phyloP scores from a whole-genome alignment of 2,888 invertebrate species.

The Galerucella calmariensis region DNA sequence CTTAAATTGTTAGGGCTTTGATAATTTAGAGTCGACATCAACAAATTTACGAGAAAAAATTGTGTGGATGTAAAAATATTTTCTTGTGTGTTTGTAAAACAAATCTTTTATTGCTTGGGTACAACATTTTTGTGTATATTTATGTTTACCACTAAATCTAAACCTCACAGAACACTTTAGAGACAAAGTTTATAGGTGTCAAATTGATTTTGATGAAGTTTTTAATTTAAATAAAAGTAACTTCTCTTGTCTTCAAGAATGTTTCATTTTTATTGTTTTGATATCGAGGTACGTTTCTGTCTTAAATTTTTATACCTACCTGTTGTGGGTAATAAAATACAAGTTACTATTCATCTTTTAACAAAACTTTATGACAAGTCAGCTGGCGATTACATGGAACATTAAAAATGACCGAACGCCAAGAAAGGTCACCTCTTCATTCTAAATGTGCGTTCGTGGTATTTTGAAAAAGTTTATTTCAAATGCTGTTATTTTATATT shows the following conservation, averaged over 20 bases:
- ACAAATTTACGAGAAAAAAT: slow-evolving; percentile 1
- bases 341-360: slow-evolving; percentile 33
- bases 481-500: slow-evolving; percentile 7
- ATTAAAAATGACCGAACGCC: slow-evolving; percentile 32
- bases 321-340: slow-evolving; percentile 29
- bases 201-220: slow-evolving; percentile 13
- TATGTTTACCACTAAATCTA: slow-evolving; percentile 4
- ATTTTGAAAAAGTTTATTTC: background rate
- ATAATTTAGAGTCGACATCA: background rate
- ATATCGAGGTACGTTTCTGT: slow-evolving; percentile 9
- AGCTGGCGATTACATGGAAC: slow-evolving; percentile 27
- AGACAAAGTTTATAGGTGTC: slow-evolving; percentile 16
- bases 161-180: slow-evolving; percentile 4
- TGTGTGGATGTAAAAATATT: background rate
- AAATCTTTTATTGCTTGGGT: background rate
- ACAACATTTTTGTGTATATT: slow-evolving; percentile 1
- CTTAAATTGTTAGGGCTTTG: background rate
- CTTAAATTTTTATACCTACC: slow-evolving; percentile 30
- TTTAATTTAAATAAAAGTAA: slow-evolving; percentile 26
- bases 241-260: slow-evolving; percentile 18
- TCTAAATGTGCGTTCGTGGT: slow-evolving; percentile 9
- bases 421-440: slow-evolving; percentile 32
- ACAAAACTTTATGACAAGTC: slow-evolving; percentile 35
- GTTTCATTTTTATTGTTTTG: slow-evolving; percentile 25
- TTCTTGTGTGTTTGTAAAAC: background rate